phyloP scores from a whole-genome alignment of 2,888 invertebrate genomes.

The Amiota communis region DNA sequence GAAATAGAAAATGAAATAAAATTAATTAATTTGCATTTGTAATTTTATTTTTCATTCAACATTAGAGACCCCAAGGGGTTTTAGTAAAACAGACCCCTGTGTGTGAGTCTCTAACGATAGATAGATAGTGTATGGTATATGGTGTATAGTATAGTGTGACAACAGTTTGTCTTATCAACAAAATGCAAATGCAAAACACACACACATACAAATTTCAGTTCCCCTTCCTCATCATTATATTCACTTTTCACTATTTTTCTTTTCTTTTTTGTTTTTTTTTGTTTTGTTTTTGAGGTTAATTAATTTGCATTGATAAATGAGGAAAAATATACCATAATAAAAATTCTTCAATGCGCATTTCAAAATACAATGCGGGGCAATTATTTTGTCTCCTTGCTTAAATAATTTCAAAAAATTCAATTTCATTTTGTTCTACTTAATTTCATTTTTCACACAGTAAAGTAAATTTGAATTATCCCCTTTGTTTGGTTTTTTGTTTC shows the following conservation, averaged over 20 bases:
- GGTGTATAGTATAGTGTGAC: too few relatives aligned
- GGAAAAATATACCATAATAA: neutral
- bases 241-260: neutral
- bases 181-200: too few relatives aligned
- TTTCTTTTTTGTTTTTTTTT: neutral
- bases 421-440: too few relatives aligned
- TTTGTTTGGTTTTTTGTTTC: too few relatives aligned
- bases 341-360: neutral
- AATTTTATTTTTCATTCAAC: neutral
- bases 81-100: too few relatives aligned
- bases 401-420: too few relatives aligned
- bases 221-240: neutral
- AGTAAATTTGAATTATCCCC: too few relatives aligned
- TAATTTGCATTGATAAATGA: slow-evolving; percentile 17
- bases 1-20: slow-evolving; percentile 16
- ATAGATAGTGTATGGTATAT: too few relatives aligned
- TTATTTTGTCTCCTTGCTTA: neutral
- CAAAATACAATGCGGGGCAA: neutral
- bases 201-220: slow-evolving; percentile 4
- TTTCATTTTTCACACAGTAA: too few relatives aligned
- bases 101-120: too few relatives aligned
- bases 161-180: too few relatives aligned
- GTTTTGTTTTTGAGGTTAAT: neutral
- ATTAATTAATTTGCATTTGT: neutral
- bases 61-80: too few relatives aligned